Evolutionary conservation across 2,888 invertebrate species (phyloP).

Genomic region (Pyrochroa serraticornis): DNA sequence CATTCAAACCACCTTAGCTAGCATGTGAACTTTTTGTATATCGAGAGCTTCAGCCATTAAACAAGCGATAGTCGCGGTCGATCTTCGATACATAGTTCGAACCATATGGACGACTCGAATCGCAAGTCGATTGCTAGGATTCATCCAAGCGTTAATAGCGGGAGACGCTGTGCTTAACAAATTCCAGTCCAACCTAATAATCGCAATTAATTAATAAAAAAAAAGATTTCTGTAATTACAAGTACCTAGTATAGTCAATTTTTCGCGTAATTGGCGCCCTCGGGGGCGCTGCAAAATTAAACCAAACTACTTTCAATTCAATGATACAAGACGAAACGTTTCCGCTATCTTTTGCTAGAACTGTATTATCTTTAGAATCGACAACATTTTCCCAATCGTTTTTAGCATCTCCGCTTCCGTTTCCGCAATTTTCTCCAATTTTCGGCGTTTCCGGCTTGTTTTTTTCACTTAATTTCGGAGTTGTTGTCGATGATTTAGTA

Average conservation of each 20-base stretch:
- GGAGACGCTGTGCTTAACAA: conserved; percentile 93
- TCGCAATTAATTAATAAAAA: conserved; percentile 7
- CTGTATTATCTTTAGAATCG: conserved; percentile 23
- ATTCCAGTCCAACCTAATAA: conserved; percentile 88
- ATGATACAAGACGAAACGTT: conserved; percentile 87
- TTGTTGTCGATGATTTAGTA: conserved; percentile 36
- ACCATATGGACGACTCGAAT: conserved; percentile 83
- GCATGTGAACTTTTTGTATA: conserved; percentile 80
- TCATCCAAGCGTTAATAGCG: conserved; percentile 97
- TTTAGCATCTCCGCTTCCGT: conserved; percentile 17
- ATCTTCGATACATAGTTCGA: conserved; percentile 77
- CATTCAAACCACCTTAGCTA: conserved; percentile 68
- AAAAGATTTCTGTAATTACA: conserved; percentile 36
- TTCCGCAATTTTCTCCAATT: conserved; percentile 22
- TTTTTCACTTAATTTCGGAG: conserved; percentile 38
- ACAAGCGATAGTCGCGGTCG: conserved; percentile 88
- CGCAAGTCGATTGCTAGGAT: conserved; percentile 89
- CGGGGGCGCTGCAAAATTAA: conserved; percentile 97
- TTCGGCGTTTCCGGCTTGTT: conserved; percentile 32
- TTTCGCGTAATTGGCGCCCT: conserved; percentile 91
- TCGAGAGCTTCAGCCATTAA: conserved; percentile 95
- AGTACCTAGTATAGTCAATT: conserved; percentile 88
- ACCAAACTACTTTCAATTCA: conserved; percentile 91
- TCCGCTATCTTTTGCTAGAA: conserved; percentile 67
- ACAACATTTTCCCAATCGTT: conserved; percentile 14